phyloP scores from a whole-genome alignment of 2,888 invertebrate genomes.

The Drosophila rellima region DNA sequence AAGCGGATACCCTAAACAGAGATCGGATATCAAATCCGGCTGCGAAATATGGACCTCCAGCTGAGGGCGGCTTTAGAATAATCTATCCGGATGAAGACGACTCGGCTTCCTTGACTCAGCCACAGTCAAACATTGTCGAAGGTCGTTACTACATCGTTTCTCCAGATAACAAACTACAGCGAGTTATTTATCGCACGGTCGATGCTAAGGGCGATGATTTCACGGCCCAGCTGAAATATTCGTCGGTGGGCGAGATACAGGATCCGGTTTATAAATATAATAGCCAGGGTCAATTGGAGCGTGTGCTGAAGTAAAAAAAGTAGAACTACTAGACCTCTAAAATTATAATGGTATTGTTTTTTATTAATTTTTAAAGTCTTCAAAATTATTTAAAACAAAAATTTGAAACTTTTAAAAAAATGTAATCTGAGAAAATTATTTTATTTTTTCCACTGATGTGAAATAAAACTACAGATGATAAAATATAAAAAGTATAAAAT shows the following conservation, averaged over 20 bases:
- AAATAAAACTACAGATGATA: no score
- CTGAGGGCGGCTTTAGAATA: conserved; percentile 55
- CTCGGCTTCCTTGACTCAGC: neutral
- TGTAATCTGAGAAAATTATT: neutral
- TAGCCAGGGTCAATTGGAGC: conserved; percentile 83
- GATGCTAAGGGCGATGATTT: conserved; percentile 81
- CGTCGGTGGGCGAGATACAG: conserved; percentile 84
- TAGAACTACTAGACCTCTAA: no score
- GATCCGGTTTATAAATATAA: conserved; percentile 85
- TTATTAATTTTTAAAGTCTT: no score
- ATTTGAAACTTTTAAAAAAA: neutral
- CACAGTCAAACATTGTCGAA: conserved; percentile 35
- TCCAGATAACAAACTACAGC: conserved; percentile 84
- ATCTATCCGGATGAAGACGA: conserved; percentile 65
- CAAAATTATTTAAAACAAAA: neutral
- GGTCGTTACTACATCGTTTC: conserved; percentile 85
- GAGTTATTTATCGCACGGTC: conserved; percentile 83
- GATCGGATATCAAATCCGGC: conserved; percentile 38
- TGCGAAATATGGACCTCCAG: conserved; percentile 71
- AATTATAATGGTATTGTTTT: neutral
- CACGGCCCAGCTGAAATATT: conserved; percentile 84
- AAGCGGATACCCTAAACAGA: neutral
- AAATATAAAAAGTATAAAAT: no score
- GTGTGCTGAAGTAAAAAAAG: conserved; percentile 77
- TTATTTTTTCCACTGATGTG: neutral